Percentiles rank a stretch among this genome's conserved stretches.
These are phyloP conservation scores for Drosophila fungiperda DNA, from an alignment of 2,888 invertebrate species.

Conservation along the genomic window DNA sequence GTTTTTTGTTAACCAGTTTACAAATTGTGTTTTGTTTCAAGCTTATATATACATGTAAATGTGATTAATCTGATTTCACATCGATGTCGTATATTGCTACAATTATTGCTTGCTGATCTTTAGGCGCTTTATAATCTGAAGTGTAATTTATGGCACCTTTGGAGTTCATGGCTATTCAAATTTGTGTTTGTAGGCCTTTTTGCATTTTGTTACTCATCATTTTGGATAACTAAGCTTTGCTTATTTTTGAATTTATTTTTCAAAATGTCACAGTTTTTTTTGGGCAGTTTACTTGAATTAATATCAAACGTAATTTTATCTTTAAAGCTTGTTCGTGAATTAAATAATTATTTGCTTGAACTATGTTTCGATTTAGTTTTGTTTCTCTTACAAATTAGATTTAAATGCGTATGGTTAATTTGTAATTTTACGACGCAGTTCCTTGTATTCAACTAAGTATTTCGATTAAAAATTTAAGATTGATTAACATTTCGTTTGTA, in stretches of 20 bases:
- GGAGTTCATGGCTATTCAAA: conserved; percentile 53
- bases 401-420: conserved; percentile 51
- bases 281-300: conserved; percentile 53
- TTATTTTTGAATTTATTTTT: conserved; percentile 20
- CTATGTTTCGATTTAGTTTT: conserved; percentile 40
- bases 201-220: neutral
- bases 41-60: conserved; percentile 38
- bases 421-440: conserved; percentile 54
- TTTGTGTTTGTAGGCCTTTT: conserved; percentile 20
- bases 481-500: conserved; percentile 78
- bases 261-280: conserved; percentile 59
- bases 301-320: conserved; percentile 32
- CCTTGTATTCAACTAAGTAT: conserved; percentile 55
- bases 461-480: conserved; percentile 66
- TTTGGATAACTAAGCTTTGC: conserved; percentile 7
- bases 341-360: conserved; percentile 44
- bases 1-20: conserved; percentile 3
- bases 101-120: conserved; percentile 52
- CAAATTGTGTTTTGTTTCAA: conserved; percentile 28
- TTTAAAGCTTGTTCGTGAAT: conserved; percentile 14
- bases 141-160: conserved; percentile 65
- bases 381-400: conserved; percentile 42
- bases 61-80: conserved; percentile 52
- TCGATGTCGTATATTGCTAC: conserved; percentile 32
- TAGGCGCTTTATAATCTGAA: conserved; percentile 43